Conservation (phyloP, 2,113 vertebrate species). For the Mungos mungo region DNA sequence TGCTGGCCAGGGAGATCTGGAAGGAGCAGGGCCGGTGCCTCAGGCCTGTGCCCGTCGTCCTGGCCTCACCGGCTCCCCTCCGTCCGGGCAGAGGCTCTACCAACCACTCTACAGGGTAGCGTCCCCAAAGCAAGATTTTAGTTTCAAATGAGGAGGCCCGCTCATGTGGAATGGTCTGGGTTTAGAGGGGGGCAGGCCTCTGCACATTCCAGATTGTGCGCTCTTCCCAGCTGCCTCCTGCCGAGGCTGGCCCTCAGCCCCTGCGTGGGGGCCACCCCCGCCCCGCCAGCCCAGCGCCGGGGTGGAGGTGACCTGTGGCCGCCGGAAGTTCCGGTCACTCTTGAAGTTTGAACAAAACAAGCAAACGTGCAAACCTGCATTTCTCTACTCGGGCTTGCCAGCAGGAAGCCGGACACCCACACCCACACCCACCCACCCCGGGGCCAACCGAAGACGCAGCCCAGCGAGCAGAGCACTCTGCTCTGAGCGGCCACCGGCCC, state of each 20-base stretch:
- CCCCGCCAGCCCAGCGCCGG: neutral
- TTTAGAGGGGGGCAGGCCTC: neutral
- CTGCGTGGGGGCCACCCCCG: neutral
- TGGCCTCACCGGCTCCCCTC: accelerated
- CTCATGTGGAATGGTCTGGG: accelerated
- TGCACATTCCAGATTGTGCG: neutral
- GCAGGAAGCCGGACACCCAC: neutral
- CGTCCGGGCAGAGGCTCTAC: neutral
- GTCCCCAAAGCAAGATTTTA: neutral
- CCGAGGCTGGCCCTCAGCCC: neutral
- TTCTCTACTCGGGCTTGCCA: neutral
- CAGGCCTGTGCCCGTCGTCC: neutral
- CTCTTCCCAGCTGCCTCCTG: neutral
- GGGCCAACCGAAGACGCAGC: neutral
- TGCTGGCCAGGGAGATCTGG: constrained; percentile 93
- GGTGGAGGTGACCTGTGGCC: neutral
- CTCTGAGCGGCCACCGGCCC: no score
- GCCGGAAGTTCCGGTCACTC: neutral
- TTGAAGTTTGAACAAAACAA: neutral
- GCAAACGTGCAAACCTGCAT: neutral
- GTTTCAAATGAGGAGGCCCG: neutral
- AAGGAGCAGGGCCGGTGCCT: neutral
- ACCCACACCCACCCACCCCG: neutral
- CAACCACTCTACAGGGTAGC: accelerated
- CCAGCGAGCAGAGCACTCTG: no score